These are phyloP conservation scores for Paraescarpia echinospica DNA, from an alignment of 1,140 invertebrate genomes.

Conservation along the genomic window DNA sequence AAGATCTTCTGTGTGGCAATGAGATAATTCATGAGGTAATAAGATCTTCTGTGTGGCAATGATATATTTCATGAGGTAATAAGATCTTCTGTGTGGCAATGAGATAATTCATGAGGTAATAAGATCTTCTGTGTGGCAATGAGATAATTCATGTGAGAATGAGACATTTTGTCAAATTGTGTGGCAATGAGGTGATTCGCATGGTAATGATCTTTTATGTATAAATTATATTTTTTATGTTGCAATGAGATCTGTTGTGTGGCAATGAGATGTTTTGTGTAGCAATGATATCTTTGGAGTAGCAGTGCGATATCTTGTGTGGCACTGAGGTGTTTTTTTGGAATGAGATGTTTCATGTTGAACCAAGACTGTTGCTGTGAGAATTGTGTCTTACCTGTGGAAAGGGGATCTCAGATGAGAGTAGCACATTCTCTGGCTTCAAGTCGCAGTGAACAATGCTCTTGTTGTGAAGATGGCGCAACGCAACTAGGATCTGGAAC, in stretches of 20 bases:
- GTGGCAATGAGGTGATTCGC: no score
- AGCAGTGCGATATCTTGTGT: neutral
- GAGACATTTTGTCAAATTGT: neutral
- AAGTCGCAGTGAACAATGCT: constrained; percentile 98
- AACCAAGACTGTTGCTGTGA: no score
- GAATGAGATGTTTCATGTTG: neutral
- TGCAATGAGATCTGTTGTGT: neutral
- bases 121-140: no score
- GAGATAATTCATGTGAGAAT: neutral
- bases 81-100: no score
- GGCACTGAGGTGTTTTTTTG: neutral
- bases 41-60: no score
- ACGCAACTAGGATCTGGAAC: constrained; percentile 86
- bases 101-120: no score
- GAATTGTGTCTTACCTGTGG: constrained; percentile 69
- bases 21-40: no score
- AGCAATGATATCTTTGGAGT: neutral
- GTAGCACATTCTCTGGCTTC: constrained; percentile 97
- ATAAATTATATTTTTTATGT: no score
- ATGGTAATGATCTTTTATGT: no score
- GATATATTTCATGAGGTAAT: no score
- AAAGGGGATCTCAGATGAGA: constrained; percentile 86
- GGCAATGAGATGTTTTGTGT: neutral
- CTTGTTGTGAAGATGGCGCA: constrained; percentile 97
- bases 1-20: no score